A percentile compares a stretch with the other conserved stretches of the same genome.
Conservation (phyloP, 1,140 invertebrate genomes). For the Drosophila bifasciata region DNA sequence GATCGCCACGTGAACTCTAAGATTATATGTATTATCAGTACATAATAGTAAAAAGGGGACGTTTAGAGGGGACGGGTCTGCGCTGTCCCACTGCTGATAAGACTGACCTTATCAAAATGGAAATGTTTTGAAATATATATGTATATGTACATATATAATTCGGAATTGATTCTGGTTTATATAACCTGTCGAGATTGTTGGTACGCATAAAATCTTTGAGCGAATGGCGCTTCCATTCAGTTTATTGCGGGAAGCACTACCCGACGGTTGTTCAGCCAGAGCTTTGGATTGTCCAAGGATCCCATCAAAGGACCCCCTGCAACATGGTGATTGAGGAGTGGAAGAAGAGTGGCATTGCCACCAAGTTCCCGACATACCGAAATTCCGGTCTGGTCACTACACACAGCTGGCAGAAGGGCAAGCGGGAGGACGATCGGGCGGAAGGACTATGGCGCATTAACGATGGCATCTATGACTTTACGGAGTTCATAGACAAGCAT, state of each 20-base stretch:
- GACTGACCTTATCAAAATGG: slow-evolving; percentile 56
- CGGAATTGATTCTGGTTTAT: slow-evolving; percentile 39
- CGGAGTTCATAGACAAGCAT: slow-evolving; percentile 87
- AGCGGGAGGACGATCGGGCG: slow-evolving; percentile 86
- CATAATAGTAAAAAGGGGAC: not conserved
- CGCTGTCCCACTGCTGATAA: slow-evolving; percentile 15
- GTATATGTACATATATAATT: slow-evolving; percentile 8
- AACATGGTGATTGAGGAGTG: slow-evolving; percentile 77
- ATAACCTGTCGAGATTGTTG: slow-evolving; percentile 31
- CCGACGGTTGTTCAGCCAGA: slow-evolving; percentile 5
- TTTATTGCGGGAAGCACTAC: slow-evolving; percentile 16
- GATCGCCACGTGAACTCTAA: slow-evolving; percentile 8
- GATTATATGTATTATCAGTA: slow-evolving; percentile 1
- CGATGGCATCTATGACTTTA: slow-evolving; percentile 89
- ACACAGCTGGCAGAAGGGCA: slow-evolving; percentile 86
- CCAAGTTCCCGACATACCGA: slow-evolving; percentile 76
- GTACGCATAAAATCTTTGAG: slow-evolving; percentile 27
- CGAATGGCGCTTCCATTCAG: slow-evolving; percentile 28
- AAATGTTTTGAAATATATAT: slow-evolving; percentile 50
- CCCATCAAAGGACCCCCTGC: slow-evolving; percentile 9
- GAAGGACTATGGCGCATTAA: slow-evolving; percentile 89
- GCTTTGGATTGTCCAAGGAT: not conserved
- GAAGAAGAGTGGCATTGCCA: slow-evolving; percentile 75
- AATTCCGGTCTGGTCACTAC: slow-evolving; percentile 67
- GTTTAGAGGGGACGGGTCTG: slow-evolving; percentile 19